Evolutionary conservation across 2,888 invertebrate species (phyloP).

Genomic region (Aleiodes alternator): DNA sequence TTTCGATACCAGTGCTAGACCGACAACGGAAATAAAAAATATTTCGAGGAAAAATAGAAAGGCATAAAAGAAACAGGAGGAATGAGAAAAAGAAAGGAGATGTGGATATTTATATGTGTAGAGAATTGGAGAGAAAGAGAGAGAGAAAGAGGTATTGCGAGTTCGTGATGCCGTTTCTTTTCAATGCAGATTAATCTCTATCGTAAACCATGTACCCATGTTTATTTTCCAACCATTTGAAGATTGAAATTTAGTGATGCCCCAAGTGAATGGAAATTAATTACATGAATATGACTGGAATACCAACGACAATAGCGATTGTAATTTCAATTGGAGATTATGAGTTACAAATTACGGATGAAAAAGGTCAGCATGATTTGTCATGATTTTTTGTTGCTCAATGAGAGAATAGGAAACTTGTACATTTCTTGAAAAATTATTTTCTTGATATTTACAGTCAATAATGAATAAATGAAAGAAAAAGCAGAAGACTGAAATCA

Average conservation of each 20-base stretch:
- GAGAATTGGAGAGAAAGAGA: constrained; percentile 32
- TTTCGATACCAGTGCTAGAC: constrained; percentile 49
- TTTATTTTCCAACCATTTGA: constrained; percentile 4
- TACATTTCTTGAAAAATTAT: too few species aligned
- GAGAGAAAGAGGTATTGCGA: constrained; percentile 45
- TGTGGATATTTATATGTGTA: constrained; percentile 50
- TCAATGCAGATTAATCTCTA: constrained; percentile 56
- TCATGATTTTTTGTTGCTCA: too few species aligned
- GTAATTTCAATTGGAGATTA: neutral
- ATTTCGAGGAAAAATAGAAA: constrained; percentile 11
- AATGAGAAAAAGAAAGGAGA: constrained; percentile 36
- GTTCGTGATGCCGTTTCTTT: constrained; percentile 49
- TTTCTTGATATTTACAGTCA: too few species aligned
- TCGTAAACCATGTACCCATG: constrained; percentile 40
- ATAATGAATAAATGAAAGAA: too few species aligned
- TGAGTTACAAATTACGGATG: constrained; percentile 10
- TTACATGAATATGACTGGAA: constrained; percentile 7
- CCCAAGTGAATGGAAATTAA: constrained; percentile 39
- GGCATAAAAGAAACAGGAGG: too few species aligned
- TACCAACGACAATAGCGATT: constrained; percentile 11
- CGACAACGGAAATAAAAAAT: constrained; percentile 41
- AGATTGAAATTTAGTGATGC: constrained; percentile 11
- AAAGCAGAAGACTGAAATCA: too few species aligned
- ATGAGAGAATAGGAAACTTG: too few species aligned
- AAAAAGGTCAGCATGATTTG: neutral